Base-by-base conservation (phyloP, 2,113 vertebrate species). In the Etheostoma cragini region DNA sequence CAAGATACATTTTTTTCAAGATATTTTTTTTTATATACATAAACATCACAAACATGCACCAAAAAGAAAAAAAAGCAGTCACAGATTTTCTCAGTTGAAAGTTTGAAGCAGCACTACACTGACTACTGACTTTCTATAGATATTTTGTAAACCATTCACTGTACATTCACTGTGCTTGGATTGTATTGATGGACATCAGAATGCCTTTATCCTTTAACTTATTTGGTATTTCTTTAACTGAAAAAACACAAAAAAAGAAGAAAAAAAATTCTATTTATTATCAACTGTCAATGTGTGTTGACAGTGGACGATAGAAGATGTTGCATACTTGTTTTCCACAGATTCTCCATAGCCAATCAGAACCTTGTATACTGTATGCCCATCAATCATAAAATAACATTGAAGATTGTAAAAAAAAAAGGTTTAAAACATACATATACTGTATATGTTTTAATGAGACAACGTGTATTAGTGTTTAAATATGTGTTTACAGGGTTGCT, bases 21-120 rank as follows among this genome's bases (percentile, higher is more conserved):
- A 63, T 4, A 24, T 35, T 30, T 62, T 12, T 82, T 56, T 57
- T 50, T 1, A 30, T 66, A 65, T 24, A 24, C n/a, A 79, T 10
- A n/a, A 88, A 82, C 52, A 72, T 66, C 21, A 35, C 2, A 5
- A 66, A 42, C 8, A n/a, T 70, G 33, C 53, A 63, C 3, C 13
- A 50, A 30, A 13, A 64, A 61, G 45, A 22, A 0, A 26, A 26
- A 26, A 56, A 66, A 54, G 22, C 10, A 50, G 17, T 33, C 16
- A 64, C 24, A 33, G 15, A 67, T 42, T 75, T 52, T 70, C 19
- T 62, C 8, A 72, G 49, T n/a, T 21, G 6, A 50, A 16, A 35
- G 14, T 62, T 64, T 52, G 24, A 78, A 46, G 45, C 22, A 21
- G 49, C 50, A 50, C 17, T 53, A 33, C 52, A 53, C 17, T 35